Evolutionary conservation across 2,888 invertebrate genomes (phyloP), one percentile per base, ranked within the genome.

Genomic region (Catonia carolina): DNA sequence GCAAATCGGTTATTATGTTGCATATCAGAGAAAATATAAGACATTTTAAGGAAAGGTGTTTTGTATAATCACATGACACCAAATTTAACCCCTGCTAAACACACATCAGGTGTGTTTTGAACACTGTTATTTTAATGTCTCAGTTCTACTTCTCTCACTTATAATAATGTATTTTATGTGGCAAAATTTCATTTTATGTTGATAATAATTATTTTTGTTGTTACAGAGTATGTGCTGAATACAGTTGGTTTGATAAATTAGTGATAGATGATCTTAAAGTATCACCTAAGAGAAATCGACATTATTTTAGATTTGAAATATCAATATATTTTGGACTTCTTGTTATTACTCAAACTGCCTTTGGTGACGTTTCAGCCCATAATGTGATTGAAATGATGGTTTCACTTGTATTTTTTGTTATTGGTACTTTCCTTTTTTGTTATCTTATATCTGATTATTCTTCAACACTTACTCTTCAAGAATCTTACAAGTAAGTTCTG

Each of bases 271-370:
- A 45, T 27, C 23, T 14, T n/a, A 7, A 45, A 22, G 14, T 22
- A 5, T 2, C 6, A 22, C 45, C 45, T 2, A 14, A 20, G 18
- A 45, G 12, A 18, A n/a, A 22, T 2, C 18, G 45, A 8, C 45
- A 45, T 18, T 23, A 20, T 7, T 45, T 20, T 45, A 18, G 20
- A 18, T 45, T 45, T 22, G 45, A 22, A 22, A 27, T 45, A 22
- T 45, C 45, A 14, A 45, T 45, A 22, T 45, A 45, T 27, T 45
- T 45, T 23, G 45, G 45, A 1, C 45, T 45, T 5, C 45, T 45
- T 15, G 45, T 45, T 3, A 45, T 45, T 22, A 45, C 45, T 15
- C 45, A 45, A 27, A 45, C 45, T 2, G 45, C 45, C 2, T 45
- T 45, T 23, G 45, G 45, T 18, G 45, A 45, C 12, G 22, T 45